A percentile compares a stretch with the other conserved stretches of the same genome.
Conservation (phyloP, 1,140 invertebrate species). For the Contarinia nasturtii region DNA sequence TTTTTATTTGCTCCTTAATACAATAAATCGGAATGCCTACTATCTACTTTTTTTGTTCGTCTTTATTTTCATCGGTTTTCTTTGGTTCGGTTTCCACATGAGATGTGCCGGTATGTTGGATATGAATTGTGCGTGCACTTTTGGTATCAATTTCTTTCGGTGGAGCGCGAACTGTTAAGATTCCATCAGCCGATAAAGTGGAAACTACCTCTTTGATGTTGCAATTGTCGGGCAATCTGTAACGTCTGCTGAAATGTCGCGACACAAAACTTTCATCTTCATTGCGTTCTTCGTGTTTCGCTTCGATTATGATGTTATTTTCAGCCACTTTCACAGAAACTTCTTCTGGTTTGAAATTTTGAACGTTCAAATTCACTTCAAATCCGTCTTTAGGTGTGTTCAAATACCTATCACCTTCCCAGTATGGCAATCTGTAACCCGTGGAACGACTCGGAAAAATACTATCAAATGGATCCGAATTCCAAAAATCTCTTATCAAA, state of each 20-base stretch:
- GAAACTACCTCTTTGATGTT: background rate
- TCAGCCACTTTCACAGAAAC: constrained; percentile 32
- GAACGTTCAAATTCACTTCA: constrained; percentile 34
- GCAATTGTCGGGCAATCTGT: constrained; percentile 32
- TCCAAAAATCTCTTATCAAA: background rate
- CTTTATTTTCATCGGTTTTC: too few relatives aligned
- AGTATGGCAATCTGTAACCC: background rate
- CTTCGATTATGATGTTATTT: constrained; percentile 29
- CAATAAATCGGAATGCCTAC: too few relatives aligned
- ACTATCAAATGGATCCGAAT: background rate
- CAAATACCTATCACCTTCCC: background rate
- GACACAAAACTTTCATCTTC: constrained; percentile 42
- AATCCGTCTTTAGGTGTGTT: constrained; percentile 10
- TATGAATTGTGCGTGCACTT: background rate
- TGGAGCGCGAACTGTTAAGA: background rate
- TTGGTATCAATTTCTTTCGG: background rate
- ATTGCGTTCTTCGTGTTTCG: constrained; percentile 38
- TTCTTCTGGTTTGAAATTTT: constrained; percentile 48
- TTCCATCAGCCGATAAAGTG: constrained; percentile 1
- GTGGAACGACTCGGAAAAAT: background rate
- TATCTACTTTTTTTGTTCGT: too few relatives aligned
- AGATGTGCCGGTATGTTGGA: background rate
- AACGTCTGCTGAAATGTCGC: constrained; percentile 44
- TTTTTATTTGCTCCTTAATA: too few relatives aligned
- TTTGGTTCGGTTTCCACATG: too few relatives aligned